Evolutionary conservation across 2,113 vertebrate species (phyloP), one percentile per base, ranked within the genome.

Genomic region (Anarhynchus alexandrinus): DNA sequence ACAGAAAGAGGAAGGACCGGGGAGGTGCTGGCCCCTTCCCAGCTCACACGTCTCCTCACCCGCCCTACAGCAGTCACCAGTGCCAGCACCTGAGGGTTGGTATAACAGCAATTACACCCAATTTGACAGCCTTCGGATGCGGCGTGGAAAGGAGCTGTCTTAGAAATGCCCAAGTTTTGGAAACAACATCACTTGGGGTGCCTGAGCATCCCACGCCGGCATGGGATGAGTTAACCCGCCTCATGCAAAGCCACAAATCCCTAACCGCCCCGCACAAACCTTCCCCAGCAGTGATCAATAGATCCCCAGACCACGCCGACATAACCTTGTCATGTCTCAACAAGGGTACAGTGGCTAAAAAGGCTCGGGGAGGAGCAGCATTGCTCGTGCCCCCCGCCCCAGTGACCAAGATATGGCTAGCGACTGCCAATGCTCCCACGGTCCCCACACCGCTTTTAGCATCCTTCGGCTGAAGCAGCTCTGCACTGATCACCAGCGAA

Each of bases 281-380:
- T 98, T 97, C 96, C 96, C 96, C 94, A 79, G 88, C 91, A 9
- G 55, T 95, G 98, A 99, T 99, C 98, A 98, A 98, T 98, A 98
- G 97, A 98, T 98, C 96, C 97, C 98, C 97, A 98, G 98, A 98
- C 97, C 98, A 96, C 57, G 29, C 92, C 91, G 95, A 98, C 97
- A 97, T 98, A 98, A 98, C 98, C 98, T 99, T 98, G 98, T 98
- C 97, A 98, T 81, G 94, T 86, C 96, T 93, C 90, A 92, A 95
- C 98, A 98, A 98, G 98, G 98, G 95, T 98, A 98, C 49, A 62
- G 93, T 59, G 29, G 95, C 96, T 98, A 96, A 98, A 98, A 98
- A 98, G 93, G 95, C 87, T 25, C 30, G 16, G 71, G 78, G 82
- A 94, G 71, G 83, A 93, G 67, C 83, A 78, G 90, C 85, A 93